Conservation (phyloP, 2,888 invertebrate genomes). For the Timema cristinae region DNA sequence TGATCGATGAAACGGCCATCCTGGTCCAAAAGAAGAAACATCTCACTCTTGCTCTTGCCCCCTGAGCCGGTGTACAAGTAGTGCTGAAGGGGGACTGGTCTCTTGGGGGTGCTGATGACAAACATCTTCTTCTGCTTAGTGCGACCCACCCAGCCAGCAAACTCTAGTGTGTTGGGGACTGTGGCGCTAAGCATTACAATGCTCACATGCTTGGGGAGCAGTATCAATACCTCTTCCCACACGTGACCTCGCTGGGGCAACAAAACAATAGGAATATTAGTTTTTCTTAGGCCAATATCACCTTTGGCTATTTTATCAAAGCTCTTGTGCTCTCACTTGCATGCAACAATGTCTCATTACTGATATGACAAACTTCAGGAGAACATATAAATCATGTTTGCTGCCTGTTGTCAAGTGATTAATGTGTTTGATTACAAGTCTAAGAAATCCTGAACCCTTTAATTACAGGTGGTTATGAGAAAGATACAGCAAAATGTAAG, state of each 20-base stretch:
- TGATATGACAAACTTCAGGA: no score
- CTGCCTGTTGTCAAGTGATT: no score
- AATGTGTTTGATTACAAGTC: no score
- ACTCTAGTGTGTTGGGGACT: constrained; percentile 93
- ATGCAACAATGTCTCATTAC: no score
- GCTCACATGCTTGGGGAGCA: constrained; percentile 89
- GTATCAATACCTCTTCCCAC: constrained; percentile 98
- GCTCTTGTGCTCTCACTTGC: no score
- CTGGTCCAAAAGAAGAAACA: constrained; percentile 75
- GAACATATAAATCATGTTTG: no score
- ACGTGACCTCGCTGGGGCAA: constrained; percentile 84
- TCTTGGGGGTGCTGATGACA: constrained; percentile 87
- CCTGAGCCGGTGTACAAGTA: constrained; percentile 81
- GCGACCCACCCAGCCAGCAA: constrained; percentile 90
- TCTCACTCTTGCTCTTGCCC: constrained; percentile 61
- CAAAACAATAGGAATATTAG: neutral
- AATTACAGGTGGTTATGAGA: no score
- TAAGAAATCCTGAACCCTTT: no score
- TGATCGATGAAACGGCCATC: constrained; percentile 65
- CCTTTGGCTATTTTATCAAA: no score
- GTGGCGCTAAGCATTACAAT: constrained; percentile 98
- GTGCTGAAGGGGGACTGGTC: constrained; percentile 95
- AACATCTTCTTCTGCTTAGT: constrained; percentile 82
- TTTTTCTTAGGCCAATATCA: no score
- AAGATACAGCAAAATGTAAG: no score